Percentiles rank a stretch among this genome's conserved stretches.
Conservation (phyloP, 2,797 vertebrate genomes). For the Alfaro cultratus region DNA sequence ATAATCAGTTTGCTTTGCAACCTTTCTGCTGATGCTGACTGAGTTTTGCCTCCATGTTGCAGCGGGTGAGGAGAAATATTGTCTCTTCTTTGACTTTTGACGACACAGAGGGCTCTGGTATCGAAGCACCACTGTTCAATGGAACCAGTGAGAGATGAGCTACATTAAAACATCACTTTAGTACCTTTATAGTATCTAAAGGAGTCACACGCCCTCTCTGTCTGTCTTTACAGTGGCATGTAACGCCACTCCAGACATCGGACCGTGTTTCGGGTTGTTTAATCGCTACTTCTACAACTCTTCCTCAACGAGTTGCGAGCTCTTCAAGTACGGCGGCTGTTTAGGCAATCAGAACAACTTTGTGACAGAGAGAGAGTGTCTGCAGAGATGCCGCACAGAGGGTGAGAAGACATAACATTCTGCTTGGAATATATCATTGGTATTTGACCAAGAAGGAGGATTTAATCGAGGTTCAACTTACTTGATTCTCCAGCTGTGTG, state of each 20-base stretch:
- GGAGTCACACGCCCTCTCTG: neutral
- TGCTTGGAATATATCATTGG: neutral
- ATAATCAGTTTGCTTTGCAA: neutral
- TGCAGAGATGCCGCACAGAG: slow-evolving; percentile 92
- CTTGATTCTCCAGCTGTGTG: slow-evolving; percentile 82
- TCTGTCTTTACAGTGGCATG: slow-evolving; percentile 78
- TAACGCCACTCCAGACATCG: slow-evolving; percentile 65
- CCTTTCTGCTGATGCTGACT: neutral
- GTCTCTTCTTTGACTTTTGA: neutral
- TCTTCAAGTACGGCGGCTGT: slow-evolving; percentile 89
- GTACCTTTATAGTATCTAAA: neutral
- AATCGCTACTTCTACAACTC: slow-evolving; percentile 87
- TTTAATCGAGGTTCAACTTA: neutral
- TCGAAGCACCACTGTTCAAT: slow-evolving; percentile 34
- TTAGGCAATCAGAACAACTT: slow-evolving; percentile 94
- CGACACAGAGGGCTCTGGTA: slow-evolving; percentile 59
- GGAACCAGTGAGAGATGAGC: slow-evolving; percentile 39
- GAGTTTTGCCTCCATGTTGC: slow-evolving; percentile 17
- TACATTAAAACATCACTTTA: neutral
- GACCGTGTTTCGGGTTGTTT: slow-evolving; percentile 86
- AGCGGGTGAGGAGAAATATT: slow-evolving; percentile 57
- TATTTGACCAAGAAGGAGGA: neutral
- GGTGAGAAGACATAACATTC: slow-evolving; percentile 76
- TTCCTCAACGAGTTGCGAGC: slow-evolving; percentile 87
- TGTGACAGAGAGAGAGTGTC: slow-evolving; percentile 84